A percentile compares a stretch with the other conserved stretches of the same genome.
Evolutionary conservation across 92 coral and sea anemone genomes (phyloP).

Genomic region (Siderastrea siderea): DNA sequence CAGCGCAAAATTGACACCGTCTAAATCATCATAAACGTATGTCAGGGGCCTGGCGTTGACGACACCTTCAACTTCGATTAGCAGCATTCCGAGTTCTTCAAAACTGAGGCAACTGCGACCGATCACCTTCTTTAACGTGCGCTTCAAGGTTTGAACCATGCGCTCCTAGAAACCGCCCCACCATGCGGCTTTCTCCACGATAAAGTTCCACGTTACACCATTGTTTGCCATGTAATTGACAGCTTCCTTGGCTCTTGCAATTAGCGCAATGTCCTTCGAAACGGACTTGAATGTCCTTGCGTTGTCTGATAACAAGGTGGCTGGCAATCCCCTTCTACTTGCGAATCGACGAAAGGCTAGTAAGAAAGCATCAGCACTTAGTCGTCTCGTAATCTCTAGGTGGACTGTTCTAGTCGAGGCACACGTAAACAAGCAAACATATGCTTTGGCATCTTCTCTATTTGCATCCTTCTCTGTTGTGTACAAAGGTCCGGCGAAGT

Average conservation of each 20-base stretch:
- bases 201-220: conserved; percentile 42
- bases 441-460: conserved; percentile 2
- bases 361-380: conserved; percentile 55
- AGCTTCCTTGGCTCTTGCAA: conserved; percentile 34
- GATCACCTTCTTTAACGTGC: conserved; percentile 20
- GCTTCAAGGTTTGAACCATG: conserved; percentile 26
- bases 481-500: conserved; percentile 66
- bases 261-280: conserved; percentile 41
- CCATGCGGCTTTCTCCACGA: conserved; percentile 31
- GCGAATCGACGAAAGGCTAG: conserved; percentile 65
- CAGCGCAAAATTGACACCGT: conserved; percentile 47
- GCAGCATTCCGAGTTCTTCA: conserved; percentile 34
- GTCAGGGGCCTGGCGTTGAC: conserved; percentile 52
- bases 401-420: conserved; percentile 64
- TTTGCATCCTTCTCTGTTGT: conserved; percentile 30
- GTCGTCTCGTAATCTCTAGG: conserved; percentile 58
- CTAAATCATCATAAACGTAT: conserved; percentile 45
- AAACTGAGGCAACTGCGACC: conserved; percentile 28
- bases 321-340: conserved; percentile 72
- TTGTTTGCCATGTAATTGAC: conserved; percentile 17
- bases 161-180: conserved; percentile 48
- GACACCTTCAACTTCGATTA: conserved; percentile 57
- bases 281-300: conserved; percentile 71
- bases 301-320: conserved; percentile 66
- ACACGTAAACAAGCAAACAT: conserved; percentile 62